Evolutionary conservation across 2,113 vertebrate genomes (phyloP).

Genomic region (Rhea pennata): DNA sequence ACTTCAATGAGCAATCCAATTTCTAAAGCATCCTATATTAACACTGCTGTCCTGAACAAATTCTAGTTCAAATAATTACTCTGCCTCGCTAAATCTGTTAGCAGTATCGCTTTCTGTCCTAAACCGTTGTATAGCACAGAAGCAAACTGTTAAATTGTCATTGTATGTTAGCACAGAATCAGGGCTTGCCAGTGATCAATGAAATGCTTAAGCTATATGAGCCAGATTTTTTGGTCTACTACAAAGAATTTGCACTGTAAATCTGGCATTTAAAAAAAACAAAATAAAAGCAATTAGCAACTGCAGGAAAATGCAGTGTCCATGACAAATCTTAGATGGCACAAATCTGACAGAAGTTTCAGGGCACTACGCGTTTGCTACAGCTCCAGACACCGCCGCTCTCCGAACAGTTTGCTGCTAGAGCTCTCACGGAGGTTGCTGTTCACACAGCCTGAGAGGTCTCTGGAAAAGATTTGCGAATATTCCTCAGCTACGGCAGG

Average conservation of each 20-base stretch:
- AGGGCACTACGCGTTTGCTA: rapidly evolving
- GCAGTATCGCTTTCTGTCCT: background rate
- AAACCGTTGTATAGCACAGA: background rate
- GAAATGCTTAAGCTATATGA: background rate
- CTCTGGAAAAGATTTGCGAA: background rate
- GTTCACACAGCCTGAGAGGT: background rate
- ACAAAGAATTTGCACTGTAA: background rate
- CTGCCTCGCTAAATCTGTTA: conserved; percentile 10
- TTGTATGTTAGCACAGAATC: background rate
- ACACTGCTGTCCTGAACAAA: conserved; percentile 23
- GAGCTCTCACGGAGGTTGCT: background rate
- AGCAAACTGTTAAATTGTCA: background rate
- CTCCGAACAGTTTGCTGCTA: background rate
- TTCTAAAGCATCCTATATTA: conserved; percentile 33
- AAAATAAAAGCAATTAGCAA: background rate
- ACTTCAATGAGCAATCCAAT: conserved; percentile 40
- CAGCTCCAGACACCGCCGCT: background rate
- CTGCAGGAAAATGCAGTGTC: background rate
- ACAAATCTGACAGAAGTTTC: background rate
- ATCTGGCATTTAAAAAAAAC: background rate
- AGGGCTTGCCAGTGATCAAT: background rate
- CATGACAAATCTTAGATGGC: background rate
- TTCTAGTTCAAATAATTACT: conserved; percentile 40
- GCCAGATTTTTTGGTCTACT: background rate
- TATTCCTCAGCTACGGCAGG: background rate